Evolutionary conservation across 1,140 invertebrate species (phyloP).

Genomic region (Archivesica marissinica): DNA sequence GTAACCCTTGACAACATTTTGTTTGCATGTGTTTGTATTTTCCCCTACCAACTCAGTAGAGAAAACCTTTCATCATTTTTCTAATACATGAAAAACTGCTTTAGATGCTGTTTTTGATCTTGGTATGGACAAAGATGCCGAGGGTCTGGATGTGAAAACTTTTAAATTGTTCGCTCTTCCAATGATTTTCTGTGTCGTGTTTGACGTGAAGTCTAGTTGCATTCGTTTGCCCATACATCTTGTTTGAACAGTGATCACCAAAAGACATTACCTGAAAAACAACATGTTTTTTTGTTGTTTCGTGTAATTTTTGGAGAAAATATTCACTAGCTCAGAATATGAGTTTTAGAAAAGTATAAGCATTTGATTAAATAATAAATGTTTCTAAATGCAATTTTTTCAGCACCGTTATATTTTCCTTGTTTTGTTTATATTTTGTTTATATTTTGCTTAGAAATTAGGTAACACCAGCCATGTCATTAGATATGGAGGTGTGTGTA

Average conservation of each 20-base stretch:
- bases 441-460: too few species aligned
- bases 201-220: slow-evolving; percentile 8
- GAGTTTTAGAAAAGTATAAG: too few species aligned
- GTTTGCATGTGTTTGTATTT: slow-evolving; percentile 58
- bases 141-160: neutral
- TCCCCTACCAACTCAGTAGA: neutral
- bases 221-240: slow-evolving; percentile 62
- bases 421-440: too few species aligned
- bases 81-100: slow-evolving; percentile 8
- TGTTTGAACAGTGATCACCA: slow-evolving; percentile 40
- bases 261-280: neutral
- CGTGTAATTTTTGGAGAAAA: too few species aligned
- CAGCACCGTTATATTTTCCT: too few species aligned
- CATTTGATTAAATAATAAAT: too few species aligned
- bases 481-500: too few species aligned
- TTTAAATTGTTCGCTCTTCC: neutral
- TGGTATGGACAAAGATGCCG: neutral
- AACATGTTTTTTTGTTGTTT: too few species aligned
- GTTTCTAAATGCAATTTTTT: too few species aligned
- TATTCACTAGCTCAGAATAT: too few species aligned
- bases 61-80: slow-evolving; percentile 3
- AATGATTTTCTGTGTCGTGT: too few species aligned
- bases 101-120: neutral
- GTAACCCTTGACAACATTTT: slow-evolving; percentile 34
- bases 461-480: too few species aligned